Evolutionary conservation across 2,888 invertebrate genomes (phyloP).

Genomic region (Carterocephalus palaemon): DNA sequence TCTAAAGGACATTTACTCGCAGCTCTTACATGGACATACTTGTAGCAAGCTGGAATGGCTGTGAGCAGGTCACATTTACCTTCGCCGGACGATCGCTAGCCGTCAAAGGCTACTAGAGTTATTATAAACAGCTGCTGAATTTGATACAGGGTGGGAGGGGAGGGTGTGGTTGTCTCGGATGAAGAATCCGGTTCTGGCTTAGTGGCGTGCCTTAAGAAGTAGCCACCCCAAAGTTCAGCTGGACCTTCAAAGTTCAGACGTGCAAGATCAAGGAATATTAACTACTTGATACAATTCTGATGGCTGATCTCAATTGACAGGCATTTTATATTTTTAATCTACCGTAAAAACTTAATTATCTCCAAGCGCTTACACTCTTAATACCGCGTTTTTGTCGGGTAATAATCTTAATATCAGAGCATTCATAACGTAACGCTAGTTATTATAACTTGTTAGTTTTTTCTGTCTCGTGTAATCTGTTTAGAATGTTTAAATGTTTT

Average conservation of each 20-base stretch:
- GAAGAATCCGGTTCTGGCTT: no score
- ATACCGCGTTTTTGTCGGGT: slow-evolving; percentile 9
- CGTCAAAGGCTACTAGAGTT: no score
- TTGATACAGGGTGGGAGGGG: no score
- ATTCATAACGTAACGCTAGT: background rate
- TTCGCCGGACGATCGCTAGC: no score
- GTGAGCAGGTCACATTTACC: no score
- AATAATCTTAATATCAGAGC: slow-evolving; percentile 9
- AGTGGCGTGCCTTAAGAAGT: no score
- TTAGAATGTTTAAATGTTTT: no score
- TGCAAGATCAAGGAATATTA: background rate
- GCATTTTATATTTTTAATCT: slow-evolving; percentile 7
- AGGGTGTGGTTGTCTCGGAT: no score
- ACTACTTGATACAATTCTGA: background rate
- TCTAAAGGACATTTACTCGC: no score
- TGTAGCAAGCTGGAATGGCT: no score
- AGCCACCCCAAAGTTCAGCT: background rate
- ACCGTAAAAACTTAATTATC: slow-evolving; percentile 16
- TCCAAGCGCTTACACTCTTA: slow-evolving; percentile 14
- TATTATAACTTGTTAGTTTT: slow-evolving; percentile 1
- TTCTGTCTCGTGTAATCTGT: background rate
- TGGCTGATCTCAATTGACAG: slow-evolving; percentile 13
- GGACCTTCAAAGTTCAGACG: background rate
- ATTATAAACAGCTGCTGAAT: no score
- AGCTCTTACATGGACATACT: no score